Conservation (phyloP, 2,113 vertebrate genomes). For the Picathartes gymnocephalus region DNA sequence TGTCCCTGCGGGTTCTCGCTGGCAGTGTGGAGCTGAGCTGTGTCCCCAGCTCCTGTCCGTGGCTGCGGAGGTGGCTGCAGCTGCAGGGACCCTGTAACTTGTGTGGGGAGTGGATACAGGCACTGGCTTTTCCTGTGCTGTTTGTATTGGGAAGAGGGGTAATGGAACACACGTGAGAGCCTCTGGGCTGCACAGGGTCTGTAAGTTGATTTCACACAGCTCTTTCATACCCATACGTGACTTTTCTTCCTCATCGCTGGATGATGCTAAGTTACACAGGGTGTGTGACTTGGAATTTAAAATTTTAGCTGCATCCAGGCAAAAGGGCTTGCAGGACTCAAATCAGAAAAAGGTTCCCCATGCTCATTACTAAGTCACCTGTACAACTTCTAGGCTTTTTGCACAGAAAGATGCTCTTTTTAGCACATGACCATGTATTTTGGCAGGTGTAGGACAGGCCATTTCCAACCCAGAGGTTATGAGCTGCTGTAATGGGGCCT, state of each 20-base stretch:
- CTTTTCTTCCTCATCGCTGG: neutral
- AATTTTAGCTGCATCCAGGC: neutral
- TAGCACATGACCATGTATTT: neutral
- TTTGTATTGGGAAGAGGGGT: neutral
- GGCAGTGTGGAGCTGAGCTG: neutral
- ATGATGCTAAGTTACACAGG: neutral
- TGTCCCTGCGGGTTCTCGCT: neutral
- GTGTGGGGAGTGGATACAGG: neutral
- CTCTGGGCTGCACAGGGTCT: neutral
- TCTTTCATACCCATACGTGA: neutral
- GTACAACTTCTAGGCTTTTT: neutral
- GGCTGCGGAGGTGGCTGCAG: neutral
- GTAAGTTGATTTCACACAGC: neutral
- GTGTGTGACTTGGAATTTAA: neutral
- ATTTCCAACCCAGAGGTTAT: neutral
- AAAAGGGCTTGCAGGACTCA: neutral
- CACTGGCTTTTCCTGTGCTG: fast-evolving
- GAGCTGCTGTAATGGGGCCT: neutral
- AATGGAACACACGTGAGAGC: neutral
- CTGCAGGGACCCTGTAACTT: fast-evolving
- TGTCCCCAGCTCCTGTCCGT: neutral
- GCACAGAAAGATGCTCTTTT: neutral
- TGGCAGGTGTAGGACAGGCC: neutral
- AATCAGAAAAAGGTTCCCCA: neutral
- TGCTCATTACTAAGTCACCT: neutral